A percentile compares a stretch with the other conserved stretches of the same genome.
phyloP scores from a whole-genome alignment of 2,797 vertebrate species.

The Moxostoma hubbsi region DNA sequence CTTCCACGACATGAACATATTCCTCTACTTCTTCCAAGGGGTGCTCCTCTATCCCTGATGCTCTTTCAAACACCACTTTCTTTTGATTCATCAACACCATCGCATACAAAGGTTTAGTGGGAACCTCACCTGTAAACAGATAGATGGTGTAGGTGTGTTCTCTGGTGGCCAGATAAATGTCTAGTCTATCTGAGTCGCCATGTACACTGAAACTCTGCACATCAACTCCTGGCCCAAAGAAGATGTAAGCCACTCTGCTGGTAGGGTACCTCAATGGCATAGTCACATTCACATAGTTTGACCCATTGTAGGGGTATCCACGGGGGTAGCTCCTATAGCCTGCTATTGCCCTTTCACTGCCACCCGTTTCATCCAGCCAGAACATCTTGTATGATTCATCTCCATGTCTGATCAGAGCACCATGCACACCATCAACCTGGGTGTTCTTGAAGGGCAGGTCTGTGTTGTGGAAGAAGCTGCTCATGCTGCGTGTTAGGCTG shows the following conservation, averaged over 20 bases:
- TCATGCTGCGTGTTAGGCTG: constrained; percentile 82
- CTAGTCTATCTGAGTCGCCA: constrained; percentile 85
- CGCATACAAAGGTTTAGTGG: constrained; percentile 83
- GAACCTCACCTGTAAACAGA: constrained; percentile 83
- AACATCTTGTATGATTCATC: constrained; percentile 91
- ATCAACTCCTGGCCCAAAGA: constrained; percentile 88
- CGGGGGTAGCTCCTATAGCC: constrained; percentile 88
- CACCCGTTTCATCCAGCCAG: constrained; percentile 95
- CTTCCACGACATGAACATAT: constrained; percentile 84
- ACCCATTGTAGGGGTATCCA: constrained; percentile 93
- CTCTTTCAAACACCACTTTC: constrained; percentile 89
- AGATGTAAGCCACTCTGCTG: constrained; percentile 90
- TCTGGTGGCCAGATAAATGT: constrained; percentile 85
- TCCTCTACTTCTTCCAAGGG: constrained; percentile 83
- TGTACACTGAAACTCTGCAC: constrained; percentile 90
- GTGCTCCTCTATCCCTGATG: constrained; percentile 65
- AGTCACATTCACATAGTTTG: constrained; percentile 94
- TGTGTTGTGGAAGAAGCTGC: constrained; percentile 95
- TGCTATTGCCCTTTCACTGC: constrained; percentile 83
- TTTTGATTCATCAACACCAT: constrained; percentile 86
- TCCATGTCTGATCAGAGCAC: constrained; percentile 85
- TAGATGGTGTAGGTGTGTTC: constrained; percentile 87
- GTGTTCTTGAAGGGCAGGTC: constrained; percentile 88
- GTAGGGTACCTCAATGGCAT: constrained; percentile 84
- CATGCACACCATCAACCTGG: constrained; percentile 83